Conservation (phyloP, 2,888 invertebrate species). For the Trachelus stipa region DNA sequence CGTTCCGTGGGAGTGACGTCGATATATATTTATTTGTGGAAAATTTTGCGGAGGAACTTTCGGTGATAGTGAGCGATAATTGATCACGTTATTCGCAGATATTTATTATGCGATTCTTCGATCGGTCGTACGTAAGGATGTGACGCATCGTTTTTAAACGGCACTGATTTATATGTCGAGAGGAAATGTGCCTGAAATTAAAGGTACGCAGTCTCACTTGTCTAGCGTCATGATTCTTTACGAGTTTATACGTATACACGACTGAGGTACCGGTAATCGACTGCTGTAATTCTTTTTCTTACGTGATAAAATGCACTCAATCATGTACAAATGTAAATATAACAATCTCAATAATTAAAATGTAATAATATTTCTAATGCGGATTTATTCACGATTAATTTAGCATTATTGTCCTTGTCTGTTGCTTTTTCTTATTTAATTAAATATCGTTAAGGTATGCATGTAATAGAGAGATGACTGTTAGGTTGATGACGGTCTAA, state of each 20-base stretch:
- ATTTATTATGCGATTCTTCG: slow-evolving; percentile 4
- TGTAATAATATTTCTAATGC: slow-evolving; percentile 38
- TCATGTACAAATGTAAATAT: slow-evolving; percentile 63
- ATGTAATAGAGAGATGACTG: not conserved
- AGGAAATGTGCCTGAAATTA: not conserved
- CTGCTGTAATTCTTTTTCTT: slow-evolving; percentile 29
- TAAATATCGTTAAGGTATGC: not conserved
- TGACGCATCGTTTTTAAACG: not conserved
- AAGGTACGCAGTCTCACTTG: not conserved
- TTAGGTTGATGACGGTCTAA: not conserved
- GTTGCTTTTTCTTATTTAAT: not conserved
- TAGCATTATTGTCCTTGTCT: not conserved
- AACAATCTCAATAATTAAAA: slow-evolving; percentile 45
- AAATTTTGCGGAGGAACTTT: not conserved
- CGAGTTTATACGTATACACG: not conserved
- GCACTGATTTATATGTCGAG: not conserved
- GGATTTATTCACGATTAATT: not conserved
- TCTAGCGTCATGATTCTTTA: not conserved
- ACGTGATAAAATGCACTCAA: slow-evolving; percentile 36
- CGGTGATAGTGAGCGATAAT: not conserved
- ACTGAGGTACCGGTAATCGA: not conserved
- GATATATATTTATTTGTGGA: not conserved
- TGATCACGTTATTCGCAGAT: not conserved
- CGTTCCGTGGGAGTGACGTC: not conserved
- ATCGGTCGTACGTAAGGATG: not conserved